Base-by-base conservation (phyloP, 2,797 vertebrate genomes). In the Champsocephalus esox region DNA sequence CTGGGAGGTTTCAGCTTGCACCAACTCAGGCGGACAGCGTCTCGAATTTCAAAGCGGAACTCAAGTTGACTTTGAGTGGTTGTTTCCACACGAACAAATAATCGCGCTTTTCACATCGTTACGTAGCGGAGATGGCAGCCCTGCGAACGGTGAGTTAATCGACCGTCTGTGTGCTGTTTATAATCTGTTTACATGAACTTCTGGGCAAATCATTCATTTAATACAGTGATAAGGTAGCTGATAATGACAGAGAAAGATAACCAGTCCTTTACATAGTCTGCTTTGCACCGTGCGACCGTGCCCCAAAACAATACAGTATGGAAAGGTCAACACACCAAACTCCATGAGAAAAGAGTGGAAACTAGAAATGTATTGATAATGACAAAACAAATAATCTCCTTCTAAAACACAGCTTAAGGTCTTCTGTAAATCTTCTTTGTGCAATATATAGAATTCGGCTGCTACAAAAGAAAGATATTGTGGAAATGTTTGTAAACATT, bases 81-180 rank as follows among this genome's bases (percentile, higher is more conserved):
- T 82, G 82, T 79, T 89, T 77, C 83, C 51, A 75, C 75, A 84
- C 92, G 73, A 45, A 71, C 91, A 57, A 28, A 50, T 63, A 76
- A 72, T 34, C 52, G 50, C 43, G n/a, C 28, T 64, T 54, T 70
- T 89, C 81, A 0, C 81, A 0, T 44, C 67, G 49, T 64, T 68
- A 81, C 78, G 62, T 64, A 69, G 81, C 72, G 83, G 89, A 82
- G 75, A 96, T 96, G 95, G 95, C 95, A 87, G 89, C 92, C 3
- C 79, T 95, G 21, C 89, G 94, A 70, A 86, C 89, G 92, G 95
- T 96, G 91, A 95, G 95, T 94, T 74, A 65, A 87, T 46, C 75
- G 83, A 80, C 49, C 52, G 59, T 65, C 56, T 73, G 59, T 66
- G 62, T 70, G 49, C 5, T 9, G 54, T 54, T 64, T 21, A 12